These are phyloP conservation scores for Phyllopteryx taeniolatus DNA, from an alignment of 2,113 vertebrate genomes.

Conservation along the genomic window DNA sequence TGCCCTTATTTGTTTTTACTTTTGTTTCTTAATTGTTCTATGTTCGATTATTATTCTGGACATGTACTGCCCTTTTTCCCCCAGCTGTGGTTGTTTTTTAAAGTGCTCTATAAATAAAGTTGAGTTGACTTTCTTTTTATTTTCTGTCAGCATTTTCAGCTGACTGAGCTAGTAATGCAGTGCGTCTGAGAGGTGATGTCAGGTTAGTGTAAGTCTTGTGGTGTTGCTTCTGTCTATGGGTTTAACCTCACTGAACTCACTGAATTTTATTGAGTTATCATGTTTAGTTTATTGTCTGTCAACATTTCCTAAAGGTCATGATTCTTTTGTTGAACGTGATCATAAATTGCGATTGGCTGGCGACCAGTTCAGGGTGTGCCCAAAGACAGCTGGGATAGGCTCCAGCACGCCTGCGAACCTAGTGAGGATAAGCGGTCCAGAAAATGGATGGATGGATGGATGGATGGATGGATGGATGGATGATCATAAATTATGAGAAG, in stretches of 20 bases:
- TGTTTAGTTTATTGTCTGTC: not conserved
- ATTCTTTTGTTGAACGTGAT: not conserved
- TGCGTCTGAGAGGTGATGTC: conserved; percentile 9
- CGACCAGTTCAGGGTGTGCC: too few species aligned
- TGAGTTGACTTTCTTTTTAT: not conserved
- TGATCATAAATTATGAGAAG: too few species aligned
- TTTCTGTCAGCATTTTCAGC: not conserved
- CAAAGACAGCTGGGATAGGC: too few species aligned
- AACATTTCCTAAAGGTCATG: not conserved
- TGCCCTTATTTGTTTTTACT: not conserved
- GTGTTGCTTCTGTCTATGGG: not conserved
- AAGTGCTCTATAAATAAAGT: not conserved
- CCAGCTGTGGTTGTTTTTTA: not conserved
- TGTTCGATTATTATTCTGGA: not conserved
- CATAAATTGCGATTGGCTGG: too few species aligned
- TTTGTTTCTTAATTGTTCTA: not conserved
- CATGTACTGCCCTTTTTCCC: not conserved
- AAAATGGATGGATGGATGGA: too few species aligned
- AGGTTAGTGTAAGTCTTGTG: conserved; percentile 4
- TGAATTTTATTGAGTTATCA: not conserved
- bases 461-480: too few species aligned
- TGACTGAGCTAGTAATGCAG: not conserved
- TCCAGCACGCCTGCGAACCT: too few species aligned
- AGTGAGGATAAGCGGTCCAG: too few species aligned
- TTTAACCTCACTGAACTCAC: not conserved